Base-by-base conservation (phyloP, 1,140 invertebrate species). In the Drosophila burlai region DNA sequence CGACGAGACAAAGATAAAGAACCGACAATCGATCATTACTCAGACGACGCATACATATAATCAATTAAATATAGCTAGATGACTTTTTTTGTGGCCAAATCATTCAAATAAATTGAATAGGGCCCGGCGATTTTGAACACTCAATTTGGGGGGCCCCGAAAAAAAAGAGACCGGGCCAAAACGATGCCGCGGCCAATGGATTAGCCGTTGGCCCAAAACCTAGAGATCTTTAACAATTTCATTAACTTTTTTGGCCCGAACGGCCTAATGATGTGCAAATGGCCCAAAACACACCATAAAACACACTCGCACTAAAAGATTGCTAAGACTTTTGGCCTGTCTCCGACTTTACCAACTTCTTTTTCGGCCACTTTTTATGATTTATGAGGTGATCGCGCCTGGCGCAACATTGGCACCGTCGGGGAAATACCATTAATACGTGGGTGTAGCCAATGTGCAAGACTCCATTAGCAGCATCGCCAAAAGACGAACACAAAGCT, bases 331-430 rank as follows among this genome's bases (percentile, higher is more conserved):
- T 42, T 69, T 69, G 31, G 63, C 61, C 58, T 34, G 61, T 50
- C 66, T 69, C 21, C 24, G 34, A 24, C 62, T 40, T 26, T 29
- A 40, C 65, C 77, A 66, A 80, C 77, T 79, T 80, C 66, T 79
- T 79, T 78, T 80, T 40, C 54, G 76, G 76, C 61, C 42, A 40
- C 45, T 47, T 79, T 50, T 72, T 79, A 57, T 80, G 76, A 80
- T 80, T 80, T 80, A 79, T 80, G 67, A 79, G 76, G 61, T 72
- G 67, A 79, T 60, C 58, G 75, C 52, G 75, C 43, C 67, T 64
- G 60, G 58, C 71, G 71, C 71, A 74, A 74, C 76, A 59, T 36
- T 65, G 75, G 29, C 63, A 63, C 43, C 24, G 24, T 13, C 21
- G 55, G 31, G 77, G 77, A 80, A 78, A 65, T 73, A 73, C 67